Evolutionary conservation across 2,113 vertebrate species (phyloP).

Genomic region (Lepisosteus osseus): DNA sequence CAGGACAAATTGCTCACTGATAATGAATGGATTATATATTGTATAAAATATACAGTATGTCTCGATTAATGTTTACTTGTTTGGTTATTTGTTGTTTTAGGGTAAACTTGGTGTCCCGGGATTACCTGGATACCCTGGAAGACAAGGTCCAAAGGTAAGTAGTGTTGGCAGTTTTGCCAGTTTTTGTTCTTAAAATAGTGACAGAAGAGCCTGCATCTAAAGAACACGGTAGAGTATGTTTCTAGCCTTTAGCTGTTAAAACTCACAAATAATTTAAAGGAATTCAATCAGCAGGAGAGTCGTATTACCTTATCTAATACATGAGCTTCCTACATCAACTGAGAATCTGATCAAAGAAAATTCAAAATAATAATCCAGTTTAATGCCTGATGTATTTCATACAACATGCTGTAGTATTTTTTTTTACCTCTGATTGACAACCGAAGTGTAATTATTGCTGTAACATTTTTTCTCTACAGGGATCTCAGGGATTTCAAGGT

Average conservation of each 20-base stretch:
- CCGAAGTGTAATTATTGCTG: conserved; percentile 22
- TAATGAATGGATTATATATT: too few species aligned
- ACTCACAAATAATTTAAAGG: too few species aligned
- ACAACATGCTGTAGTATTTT: conserved; percentile 32
- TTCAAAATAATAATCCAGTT: conserved; percentile 44
- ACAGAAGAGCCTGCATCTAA: background rate
- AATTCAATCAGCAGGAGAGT: conserved; percentile 20
- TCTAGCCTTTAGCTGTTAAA: background rate
- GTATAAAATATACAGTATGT: too few species aligned
- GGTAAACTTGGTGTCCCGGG: conserved; percentile 96
- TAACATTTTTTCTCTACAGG: conserved; percentile 60
- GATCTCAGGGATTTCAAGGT: conserved; percentile 92
- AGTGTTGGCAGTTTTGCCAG: background rate
- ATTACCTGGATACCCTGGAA: conserved; percentile 90
- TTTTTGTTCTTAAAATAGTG: background rate
- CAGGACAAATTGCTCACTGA: too few species aligned
- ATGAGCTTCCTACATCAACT: conserved; percentile 8
- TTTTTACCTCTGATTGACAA: conserved; percentile 29
- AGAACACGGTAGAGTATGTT: background rate
- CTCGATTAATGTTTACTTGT: too few species aligned
- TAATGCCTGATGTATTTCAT: conserved; percentile 37
- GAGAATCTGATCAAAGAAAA: conserved; percentile 53
- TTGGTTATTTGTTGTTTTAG: conserved; percentile 49
- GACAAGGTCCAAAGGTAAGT: conserved; percentile 91
- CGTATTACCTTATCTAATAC: background rate